Percentiles rank a stretch among this genome's conserved stretches.
Conservation (phyloP, 2,888 invertebrate species). For the Chaitophorus viminalis region DNA sequence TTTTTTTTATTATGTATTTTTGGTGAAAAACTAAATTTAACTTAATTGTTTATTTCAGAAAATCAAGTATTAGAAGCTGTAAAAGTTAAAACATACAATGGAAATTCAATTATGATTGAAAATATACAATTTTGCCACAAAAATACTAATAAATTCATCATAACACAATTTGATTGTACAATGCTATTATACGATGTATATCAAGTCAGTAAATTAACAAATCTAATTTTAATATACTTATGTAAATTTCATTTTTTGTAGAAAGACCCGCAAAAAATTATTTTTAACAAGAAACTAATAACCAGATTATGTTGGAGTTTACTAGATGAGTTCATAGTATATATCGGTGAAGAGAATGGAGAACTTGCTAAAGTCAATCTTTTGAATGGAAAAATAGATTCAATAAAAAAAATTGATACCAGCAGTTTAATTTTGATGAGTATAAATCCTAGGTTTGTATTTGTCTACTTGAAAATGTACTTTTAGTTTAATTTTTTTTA, state of each 20-base stretch:
- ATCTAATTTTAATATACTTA: background rate
- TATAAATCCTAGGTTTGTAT: conserved; percentile 41
- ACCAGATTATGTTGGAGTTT: conserved; percentile 41
- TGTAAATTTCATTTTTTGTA: background rate
- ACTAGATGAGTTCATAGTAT: conserved; percentile 28
- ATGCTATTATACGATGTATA: conserved; percentile 32
- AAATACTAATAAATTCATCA: conserved; percentile 19
- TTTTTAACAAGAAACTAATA: conserved; percentile 37
- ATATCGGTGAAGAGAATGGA: conserved; percentile 14
- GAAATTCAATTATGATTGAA: conserved; percentile 27
- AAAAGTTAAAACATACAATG: conserved; percentile 36
- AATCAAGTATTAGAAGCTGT: conserved; percentile 32
- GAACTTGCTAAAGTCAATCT: conserved; percentile 29
- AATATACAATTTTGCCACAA: conserved; percentile 32
- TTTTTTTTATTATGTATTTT: conserved; percentile 41
- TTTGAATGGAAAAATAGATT: conserved; percentile 6
- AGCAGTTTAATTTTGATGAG: conserved; percentile 31
- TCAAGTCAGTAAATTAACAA: conserved; percentile 28
- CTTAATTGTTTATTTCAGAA: conserved; percentile 32
- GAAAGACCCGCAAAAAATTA: conserved; percentile 32
- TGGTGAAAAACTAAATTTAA: background rate
- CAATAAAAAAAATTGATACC: conserved; percentile 24
- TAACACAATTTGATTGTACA: conserved; percentile 37
- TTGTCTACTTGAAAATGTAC: background rate
- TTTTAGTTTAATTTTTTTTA: background rate